These are phyloP conservation scores for Oconnorella tubifera DNA, from an alignment of 2,888 invertebrate species.

Conservation along the genomic window DNA sequence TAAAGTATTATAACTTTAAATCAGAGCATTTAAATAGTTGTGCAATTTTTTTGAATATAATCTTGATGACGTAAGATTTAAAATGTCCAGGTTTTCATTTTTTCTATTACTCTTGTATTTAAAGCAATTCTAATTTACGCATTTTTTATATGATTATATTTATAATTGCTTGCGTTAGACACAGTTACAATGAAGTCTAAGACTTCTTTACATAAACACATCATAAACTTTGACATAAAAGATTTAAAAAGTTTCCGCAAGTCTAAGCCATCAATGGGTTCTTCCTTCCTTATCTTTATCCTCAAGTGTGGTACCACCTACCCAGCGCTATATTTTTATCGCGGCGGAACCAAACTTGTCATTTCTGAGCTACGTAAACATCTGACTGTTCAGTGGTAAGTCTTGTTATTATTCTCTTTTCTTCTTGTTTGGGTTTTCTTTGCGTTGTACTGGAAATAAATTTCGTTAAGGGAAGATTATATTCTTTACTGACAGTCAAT, in stretches of 20 bases:
- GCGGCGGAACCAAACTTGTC: constrained; percentile 78
- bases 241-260: constrained; percentile 66
- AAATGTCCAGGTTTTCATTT: too few relatives aligned
- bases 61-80: too few relatives aligned
- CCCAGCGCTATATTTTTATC: constrained; percentile 80
- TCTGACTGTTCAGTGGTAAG: constrained; percentile 33
- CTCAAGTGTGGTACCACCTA: constrained; percentile 70
- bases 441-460: too few relatives aligned
- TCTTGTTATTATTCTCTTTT: constrained; percentile 8
- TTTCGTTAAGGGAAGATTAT: too few relatives aligned
- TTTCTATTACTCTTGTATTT: too few relatives aligned
- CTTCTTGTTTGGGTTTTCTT: too few relatives aligned
- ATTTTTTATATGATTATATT: constrained; percentile 5
- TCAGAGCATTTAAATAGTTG: too few relatives aligned
- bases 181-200: background rate
- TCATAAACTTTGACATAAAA: constrained; percentile 59
- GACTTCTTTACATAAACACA: constrained; percentile 18
- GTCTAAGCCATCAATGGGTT: constrained; percentile 48
- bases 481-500: too few relatives aligned
- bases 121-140: background rate
- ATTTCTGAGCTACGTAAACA: constrained; percentile 49
- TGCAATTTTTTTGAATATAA: too few relatives aligned
- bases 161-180: background rate
- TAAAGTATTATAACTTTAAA: too few relatives aligned
- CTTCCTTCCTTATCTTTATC: constrained; percentile 60